phyloP scores from a whole-genome alignment of 1,140 invertebrate genomes.

The Tyrophagus putrescentiae region DNA sequence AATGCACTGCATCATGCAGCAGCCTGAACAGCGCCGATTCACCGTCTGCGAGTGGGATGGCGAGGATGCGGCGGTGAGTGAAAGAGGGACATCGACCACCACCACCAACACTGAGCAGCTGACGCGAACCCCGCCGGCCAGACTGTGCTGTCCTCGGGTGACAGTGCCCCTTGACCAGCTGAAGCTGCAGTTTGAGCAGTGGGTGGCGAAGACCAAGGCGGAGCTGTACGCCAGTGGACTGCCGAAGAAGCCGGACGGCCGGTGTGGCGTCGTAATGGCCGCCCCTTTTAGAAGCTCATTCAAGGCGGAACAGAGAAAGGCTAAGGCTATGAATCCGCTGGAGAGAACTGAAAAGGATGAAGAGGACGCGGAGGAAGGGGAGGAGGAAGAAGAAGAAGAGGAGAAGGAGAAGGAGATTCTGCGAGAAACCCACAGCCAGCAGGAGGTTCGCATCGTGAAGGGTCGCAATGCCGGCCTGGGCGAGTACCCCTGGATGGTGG shows the following conservation, averaged over 20 bases:
- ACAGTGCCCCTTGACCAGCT: neutral
- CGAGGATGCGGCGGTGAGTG: neutral
- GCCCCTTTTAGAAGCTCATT: no score
- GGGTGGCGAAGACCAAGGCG: neutral
- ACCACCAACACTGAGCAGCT: neutral
- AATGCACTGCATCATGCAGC: neutral
- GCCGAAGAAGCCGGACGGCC: neutral
- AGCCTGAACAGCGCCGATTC: neutral
- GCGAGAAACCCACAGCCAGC: no score
- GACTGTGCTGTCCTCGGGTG: neutral
- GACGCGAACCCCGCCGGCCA: neutral
- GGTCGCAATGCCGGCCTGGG: neutral
- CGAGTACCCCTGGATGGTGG: constrained; percentile 8
- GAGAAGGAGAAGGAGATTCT: no score
- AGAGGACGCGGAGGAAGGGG: no score
- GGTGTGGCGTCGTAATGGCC: constrained; percentile 1
- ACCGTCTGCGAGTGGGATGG: neutral
- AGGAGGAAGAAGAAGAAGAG: no score
- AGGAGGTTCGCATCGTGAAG: constrained; percentile 6
- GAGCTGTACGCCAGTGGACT: neutral
- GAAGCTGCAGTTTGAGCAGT: neutral
- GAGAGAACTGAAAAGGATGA: no score
- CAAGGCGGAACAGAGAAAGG: no score
- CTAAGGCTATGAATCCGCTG: no score
- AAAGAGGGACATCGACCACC: neutral